Percentiles rank a stretch among this genome's conserved stretches.
Conservation (phyloP, 2,888 invertebrate genomes). For the Cryptus armator region DNA sequence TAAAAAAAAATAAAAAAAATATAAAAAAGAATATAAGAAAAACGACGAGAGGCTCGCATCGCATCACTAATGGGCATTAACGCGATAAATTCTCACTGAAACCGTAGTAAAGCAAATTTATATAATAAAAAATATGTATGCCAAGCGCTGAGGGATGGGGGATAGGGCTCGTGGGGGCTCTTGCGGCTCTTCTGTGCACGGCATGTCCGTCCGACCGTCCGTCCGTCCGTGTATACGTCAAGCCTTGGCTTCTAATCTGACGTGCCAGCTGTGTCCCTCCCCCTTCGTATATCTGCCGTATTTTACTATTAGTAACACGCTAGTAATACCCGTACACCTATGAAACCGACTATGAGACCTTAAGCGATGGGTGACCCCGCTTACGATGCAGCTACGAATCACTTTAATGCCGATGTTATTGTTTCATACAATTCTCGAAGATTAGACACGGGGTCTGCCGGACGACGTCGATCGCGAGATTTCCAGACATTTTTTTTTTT, state of each 20-base stretch:
- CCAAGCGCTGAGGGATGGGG: slow-evolving; percentile 71
- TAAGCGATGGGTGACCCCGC: slow-evolving; percentile 29
- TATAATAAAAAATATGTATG: slow-evolving; percentile 83
- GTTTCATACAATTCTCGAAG: background rate
- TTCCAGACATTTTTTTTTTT: too few relatives aligned
- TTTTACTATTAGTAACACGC: slow-evolving; percentile 58
- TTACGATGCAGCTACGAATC: slow-evolving; percentile 18
- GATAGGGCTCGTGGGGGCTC: slow-evolving; percentile 37
- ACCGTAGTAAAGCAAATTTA: slow-evolving; percentile 81
- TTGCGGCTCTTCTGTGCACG: slow-evolving; percentile 57
- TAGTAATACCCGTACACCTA: slow-evolving; percentile 32
- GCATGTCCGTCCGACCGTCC: slow-evolving; percentile 54
- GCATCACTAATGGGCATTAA: slow-evolving; percentile 79
- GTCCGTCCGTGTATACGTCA: slow-evolving; percentile 73
- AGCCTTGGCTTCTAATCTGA: slow-evolving; percentile 84
- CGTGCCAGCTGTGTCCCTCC: slow-evolving; percentile 72
- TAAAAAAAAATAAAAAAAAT: slow-evolving; percentile 20
- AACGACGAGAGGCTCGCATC: slow-evolving; percentile 34
- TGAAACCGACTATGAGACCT: slow-evolving; percentile 19
- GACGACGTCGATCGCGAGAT: too few relatives aligned
- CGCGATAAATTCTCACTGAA: slow-evolving; percentile 81
- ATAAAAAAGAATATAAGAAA: slow-evolving; percentile 22
- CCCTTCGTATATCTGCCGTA: slow-evolving; percentile 43
- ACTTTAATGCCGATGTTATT: slow-evolving; percentile 1
- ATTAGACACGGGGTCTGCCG: too few relatives aligned